These are phyloP conservation scores for Onchidella celtica DNA, from an alignment of 2,888 invertebrate species.

Conservation along the genomic window DNA sequence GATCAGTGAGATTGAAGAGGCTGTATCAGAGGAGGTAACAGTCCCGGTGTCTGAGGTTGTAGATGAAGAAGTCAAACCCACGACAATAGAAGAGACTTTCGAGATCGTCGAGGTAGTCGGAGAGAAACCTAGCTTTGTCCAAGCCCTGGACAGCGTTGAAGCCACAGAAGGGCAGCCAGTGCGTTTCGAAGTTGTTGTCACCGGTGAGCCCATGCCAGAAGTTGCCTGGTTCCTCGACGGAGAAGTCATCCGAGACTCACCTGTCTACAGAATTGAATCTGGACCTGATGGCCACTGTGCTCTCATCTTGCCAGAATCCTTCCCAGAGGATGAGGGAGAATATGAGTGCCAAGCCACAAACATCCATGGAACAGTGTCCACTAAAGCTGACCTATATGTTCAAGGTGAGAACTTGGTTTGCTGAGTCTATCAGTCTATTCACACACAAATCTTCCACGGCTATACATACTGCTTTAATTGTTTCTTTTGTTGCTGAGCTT, in stretches of 20 bases:
- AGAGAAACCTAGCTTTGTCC: constrained; percentile 47
- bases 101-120: constrained; percentile 47
- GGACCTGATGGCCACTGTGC: constrained; percentile 84
- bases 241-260: constrained; percentile 82
- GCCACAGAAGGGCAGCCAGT: constrained; percentile 68
- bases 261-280: constrained; percentile 62
- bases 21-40: constrained; percentile 62
- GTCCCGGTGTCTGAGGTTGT: constrained; percentile 19
- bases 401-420: constrained; percentile 64
- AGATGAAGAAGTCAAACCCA: constrained; percentile 5
- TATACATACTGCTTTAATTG: not conserved
- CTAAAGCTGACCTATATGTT: constrained; percentile 81
- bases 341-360: constrained; percentile 97
- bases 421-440: not conserved
- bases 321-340: constrained; percentile 96
- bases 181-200: constrained; percentile 68
- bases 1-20: constrained; percentile 61
- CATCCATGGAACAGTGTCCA: constrained; percentile 95
- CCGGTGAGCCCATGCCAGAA: constrained; percentile 76
- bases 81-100: constrained; percentile 44
- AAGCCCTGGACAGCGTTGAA: constrained; percentile 64
- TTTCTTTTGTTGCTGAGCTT: not conserved
- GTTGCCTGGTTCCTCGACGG: constrained; percentile 92
- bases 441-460: not conserved
- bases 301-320: constrained; percentile 94